Conservation (phyloP, 2,113 vertebrate genomes). For the Paratilapia polleni region DNA sequence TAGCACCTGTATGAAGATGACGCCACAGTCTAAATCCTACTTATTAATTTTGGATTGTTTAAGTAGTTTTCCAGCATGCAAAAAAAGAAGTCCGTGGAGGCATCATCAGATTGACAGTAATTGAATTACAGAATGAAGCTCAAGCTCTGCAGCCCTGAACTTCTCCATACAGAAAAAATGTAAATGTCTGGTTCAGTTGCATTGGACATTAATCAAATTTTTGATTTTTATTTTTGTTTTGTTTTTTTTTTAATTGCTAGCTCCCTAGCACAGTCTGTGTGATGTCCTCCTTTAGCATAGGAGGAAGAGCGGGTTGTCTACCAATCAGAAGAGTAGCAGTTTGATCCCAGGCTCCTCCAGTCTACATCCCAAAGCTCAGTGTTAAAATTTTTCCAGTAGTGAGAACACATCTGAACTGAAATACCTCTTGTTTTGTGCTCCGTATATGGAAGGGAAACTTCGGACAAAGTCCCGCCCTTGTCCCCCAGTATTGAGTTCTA, state of each 20-base stretch:
- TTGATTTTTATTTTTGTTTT: no score
- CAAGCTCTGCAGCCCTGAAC: not conserved
- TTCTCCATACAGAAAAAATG: not conserved
- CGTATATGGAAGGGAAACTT: rapidly evolving
- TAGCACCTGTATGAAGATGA: not conserved
- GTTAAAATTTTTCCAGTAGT: no score
- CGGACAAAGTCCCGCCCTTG: no score
- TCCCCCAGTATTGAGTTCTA: not conserved
- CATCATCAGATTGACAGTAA: not conserved
- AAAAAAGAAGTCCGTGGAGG: not conserved
- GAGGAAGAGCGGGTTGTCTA: no score
- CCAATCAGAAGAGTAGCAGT: no score
- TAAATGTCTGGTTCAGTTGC: not conserved
- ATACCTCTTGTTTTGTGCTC: not conserved
- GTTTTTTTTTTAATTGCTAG: no score
- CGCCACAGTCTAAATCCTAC: not conserved
- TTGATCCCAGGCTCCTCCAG: no score
- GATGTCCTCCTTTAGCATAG: no score
- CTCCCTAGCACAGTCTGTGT: no score
- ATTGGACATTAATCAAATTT: not conserved
- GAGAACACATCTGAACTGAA: not conserved
- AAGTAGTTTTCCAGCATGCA: not conserved
- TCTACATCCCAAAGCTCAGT: no score
- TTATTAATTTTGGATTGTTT: not conserved
- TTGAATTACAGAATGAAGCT: not conserved